These are phyloP conservation scores for Knipowitschia caucasica DNA, from an alignment of 2,797 vertebrate genomes.

Conservation along the genomic window DNA sequence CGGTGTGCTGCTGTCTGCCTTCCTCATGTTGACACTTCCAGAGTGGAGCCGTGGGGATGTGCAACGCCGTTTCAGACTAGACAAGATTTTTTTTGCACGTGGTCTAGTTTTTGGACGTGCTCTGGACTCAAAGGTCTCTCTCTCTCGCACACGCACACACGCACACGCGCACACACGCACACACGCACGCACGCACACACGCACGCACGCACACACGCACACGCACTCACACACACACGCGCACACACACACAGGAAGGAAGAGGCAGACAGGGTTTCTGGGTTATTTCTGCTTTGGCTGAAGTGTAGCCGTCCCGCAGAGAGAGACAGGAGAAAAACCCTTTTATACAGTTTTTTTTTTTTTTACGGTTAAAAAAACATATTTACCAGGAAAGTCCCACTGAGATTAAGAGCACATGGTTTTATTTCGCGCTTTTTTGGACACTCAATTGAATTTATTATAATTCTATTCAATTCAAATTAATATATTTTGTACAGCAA, in stretches of 20 bases:
- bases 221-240: conserved; percentile 30
- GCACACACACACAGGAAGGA: conserved; percentile 22
- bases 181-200: no score
- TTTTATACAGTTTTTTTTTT: no score
- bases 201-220: no score
- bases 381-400: no score
- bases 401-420: no score
- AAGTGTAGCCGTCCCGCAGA: conserved; percentile 3
- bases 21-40: not conserved
- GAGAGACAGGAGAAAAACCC: conserved; percentile 15
- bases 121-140: conserved; percentile 39
- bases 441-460: no score
- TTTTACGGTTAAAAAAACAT: no score
- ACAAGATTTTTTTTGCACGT: conserved; percentile 46
- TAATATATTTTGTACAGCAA: no score
- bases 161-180: conserved; percentile 25
- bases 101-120: conserved; percentile 56
- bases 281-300: conserved; percentile 9
- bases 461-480: no score
- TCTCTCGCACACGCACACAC: conserved; percentile 24
- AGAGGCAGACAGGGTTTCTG: conserved; percentile 10
- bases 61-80: conserved; percentile 27
- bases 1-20: not conserved
- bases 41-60: conserved; percentile 21
- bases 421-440: no score